Percentiles rank a stretch among this genome's conserved stretches.
Conservation (phyloP, 1,140 invertebrate genomes). For the Marisa cornuarietis region DNA sequence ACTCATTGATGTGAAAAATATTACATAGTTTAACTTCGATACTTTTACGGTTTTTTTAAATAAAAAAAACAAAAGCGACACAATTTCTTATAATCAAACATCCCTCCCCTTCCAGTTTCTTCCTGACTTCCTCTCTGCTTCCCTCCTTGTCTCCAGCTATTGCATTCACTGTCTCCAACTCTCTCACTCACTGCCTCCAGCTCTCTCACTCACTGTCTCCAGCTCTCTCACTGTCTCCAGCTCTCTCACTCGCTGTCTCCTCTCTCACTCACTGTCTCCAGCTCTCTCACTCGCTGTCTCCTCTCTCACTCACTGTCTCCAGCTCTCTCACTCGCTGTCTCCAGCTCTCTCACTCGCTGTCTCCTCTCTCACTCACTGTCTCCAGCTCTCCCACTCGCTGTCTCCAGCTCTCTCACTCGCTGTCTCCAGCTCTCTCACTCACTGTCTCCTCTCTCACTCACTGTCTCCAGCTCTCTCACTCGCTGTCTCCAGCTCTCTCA, state of each 20-base stretch:
- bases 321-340: background rate
- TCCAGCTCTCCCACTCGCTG: too few relatives aligned
- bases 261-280: too few relatives aligned
- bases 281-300: background rate
- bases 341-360: too few relatives aligned
- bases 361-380: background rate
- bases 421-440: background rate
- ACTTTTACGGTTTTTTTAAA: too few relatives aligned
- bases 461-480: background rate
- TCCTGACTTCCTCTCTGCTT: background rate
- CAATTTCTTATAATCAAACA: background rate
- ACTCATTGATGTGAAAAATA: too few relatives aligned
- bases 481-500: background rate
- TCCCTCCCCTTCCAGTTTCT: background rate
- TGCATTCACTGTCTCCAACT: background rate
- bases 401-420: background rate
- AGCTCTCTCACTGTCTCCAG: background rate
- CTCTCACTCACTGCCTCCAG: background rate
- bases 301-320: background rate
- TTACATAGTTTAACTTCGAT: too few relatives aligned
- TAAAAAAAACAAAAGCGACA: too few relatives aligned
- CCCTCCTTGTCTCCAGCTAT: background rate
- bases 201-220: background rate
- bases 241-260: background rate
- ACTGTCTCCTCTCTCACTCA: background rate